Conservation (phyloP, 53 echinoderm and acorn worm species). For the Henricia sp. region DNA sequence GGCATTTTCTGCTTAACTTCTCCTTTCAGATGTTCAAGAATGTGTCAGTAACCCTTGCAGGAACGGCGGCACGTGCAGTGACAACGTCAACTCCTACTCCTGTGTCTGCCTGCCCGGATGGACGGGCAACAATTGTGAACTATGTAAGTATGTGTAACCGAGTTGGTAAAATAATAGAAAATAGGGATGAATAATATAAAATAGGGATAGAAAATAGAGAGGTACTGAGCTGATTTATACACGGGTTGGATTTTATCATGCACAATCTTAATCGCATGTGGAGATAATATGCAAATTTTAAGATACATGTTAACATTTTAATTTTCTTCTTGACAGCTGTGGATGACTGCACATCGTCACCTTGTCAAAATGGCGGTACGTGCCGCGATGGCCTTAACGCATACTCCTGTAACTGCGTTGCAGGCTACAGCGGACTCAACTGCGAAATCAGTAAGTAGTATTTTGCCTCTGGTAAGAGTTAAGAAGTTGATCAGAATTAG, state of each 20-base stretch:
- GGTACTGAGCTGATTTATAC: too few relatives aligned
- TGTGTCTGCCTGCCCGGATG: conserved; percentile 60
- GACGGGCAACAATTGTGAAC: conserved; percentile 75
- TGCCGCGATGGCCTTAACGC: conserved; percentile 19
- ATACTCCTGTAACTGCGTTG: conserved; percentile 32
- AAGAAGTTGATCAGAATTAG: too few relatives aligned
- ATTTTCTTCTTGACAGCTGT: conserved; percentile 32
- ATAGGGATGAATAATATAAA: too few relatives aligned
- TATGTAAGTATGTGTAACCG: too few relatives aligned
- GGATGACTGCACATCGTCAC: conserved; percentile 36
- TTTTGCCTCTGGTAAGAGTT: too few relatives aligned
- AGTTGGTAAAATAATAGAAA: too few relatives aligned
- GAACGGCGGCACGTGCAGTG: conserved; percentile 57
- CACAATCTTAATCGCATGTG: too few relatives aligned
- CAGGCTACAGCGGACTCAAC: conserved; percentile 45
- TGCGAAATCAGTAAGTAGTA: conserved; percentile 57
- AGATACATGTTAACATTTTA: neutral
- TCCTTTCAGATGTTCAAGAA: conserved; percentile 28
- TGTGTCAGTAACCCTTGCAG: conserved; percentile 50
- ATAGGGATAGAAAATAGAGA: too few relatives aligned
- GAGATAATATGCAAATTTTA: too few relatives aligned
- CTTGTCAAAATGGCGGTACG: conserved; percentile 41
- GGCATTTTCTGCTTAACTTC: neutral
- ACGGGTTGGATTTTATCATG: too few relatives aligned
- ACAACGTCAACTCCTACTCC: conserved; percentile 25